Evolutionary conservation across 1,140 invertebrate genomes (phyloP), one percentile per base, ranked within the genome.

Genomic region (Phthorimaea operculella): DNA sequence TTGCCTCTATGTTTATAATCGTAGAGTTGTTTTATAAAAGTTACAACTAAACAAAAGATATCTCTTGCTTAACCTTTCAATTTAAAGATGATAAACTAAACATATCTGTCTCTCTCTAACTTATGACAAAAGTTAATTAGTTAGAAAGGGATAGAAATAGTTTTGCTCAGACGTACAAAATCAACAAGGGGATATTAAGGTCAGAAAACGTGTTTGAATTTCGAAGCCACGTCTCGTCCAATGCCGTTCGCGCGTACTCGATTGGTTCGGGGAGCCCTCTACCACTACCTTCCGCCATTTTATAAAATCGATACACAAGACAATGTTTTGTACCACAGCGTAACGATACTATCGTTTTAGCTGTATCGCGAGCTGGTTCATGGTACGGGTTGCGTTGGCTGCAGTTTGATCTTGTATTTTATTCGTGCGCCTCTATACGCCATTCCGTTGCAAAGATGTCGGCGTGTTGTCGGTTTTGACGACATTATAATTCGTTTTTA

Each of bases 131-230:
- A 62, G 51, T 50, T 51, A 60, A 39, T 71, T 58, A 42, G 74
- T 50, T 17, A 66, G 70, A 82, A 44, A 68, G 72, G 75, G 79
- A 82, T 50, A 62, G 55, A 60, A 58, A 58, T 67, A 70, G 28
- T 53, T 47, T 62, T 66, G 62, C 68, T 9, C 11, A 5, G 44
- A 47, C 15, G 44, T 11, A 14, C 12, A 15, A 17, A 47, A 4
- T 47, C 15, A 15, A 15, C 44, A 47, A 47, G 64, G 62, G 64
- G 55, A 70, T 70, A 79, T 76, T 70, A 76, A 73, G 80, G 80
- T 83, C 76, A 83, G 68, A 64, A 72, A 74, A 79, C 78, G 77
- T 75, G 77, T 84, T 84, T 82, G 74, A 82, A 84, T 84, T 80
- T 81, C 77, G 75, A 81, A 81, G 21, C 75, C 74, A 72, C 70